Percentiles rank a stretch among this genome's conserved stretches.
These are phyloP conservation scores for Unio delphinus DNA, from an alignment of 2,888 invertebrate genomes.

Conservation along the genomic window DNA sequence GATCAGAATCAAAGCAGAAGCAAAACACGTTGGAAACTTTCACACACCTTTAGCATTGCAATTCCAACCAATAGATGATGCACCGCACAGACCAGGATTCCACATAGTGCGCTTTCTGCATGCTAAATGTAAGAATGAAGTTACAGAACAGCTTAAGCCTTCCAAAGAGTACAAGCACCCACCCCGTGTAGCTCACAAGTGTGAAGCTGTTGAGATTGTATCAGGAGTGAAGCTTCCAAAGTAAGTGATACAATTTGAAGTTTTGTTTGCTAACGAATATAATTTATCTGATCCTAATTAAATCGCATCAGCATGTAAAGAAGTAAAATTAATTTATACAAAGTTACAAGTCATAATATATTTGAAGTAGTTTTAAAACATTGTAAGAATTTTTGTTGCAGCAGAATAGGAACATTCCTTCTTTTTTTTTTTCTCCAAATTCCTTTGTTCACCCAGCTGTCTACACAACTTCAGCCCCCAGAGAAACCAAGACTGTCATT, in stretches of 20 bases:
- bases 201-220: slow-evolving; percentile 28
- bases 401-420: no score
- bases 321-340: no score
- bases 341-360: no score
- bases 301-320: no score
- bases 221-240: slow-evolving; percentile 44
- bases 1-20: slow-evolving; percentile 33
- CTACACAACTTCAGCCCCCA: no score
- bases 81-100: not conserved
- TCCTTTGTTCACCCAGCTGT: no score
- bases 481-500: no score
- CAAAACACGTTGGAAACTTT: slow-evolving; percentile 45
- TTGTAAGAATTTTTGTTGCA: no score
- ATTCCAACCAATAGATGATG: slow-evolving; percentile 13
- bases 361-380: no score
- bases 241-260: slow-evolving; percentile 24
- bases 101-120: slow-evolving; percentile 35
- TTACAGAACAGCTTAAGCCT: slow-evolving; percentile 45
- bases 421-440: no score
- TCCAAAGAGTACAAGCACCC: slow-evolving; percentile 40
- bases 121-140: slow-evolving; percentile 37
- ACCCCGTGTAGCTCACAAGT: slow-evolving; percentile 29
- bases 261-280: no score
- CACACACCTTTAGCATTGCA: slow-evolving; percentile 51
- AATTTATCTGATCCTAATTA: no score